Evolutionary conservation across 2,113 vertebrate species (phyloP), one percentile per base, ranked within the genome.

Genomic region (Conger conger): DNA sequence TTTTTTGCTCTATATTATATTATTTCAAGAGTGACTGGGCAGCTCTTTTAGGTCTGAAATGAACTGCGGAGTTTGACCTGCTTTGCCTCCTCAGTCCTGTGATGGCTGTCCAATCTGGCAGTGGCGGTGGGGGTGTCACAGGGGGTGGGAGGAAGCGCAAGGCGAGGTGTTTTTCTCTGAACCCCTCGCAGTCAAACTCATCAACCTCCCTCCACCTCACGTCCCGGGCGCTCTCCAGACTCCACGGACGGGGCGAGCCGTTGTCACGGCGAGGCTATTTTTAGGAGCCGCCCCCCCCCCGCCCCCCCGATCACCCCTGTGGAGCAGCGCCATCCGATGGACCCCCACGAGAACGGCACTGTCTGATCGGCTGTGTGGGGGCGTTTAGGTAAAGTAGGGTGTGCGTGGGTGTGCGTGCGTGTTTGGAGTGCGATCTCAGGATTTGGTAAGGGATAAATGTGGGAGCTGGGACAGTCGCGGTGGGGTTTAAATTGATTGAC

Each of bases 101-200:
- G 27, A 45, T 3, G 27, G 38, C 79, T 33, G 42, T 81, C 79
- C 33, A 81, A 81, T 53, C 79, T 40, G 45, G 53, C 79, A 53
- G 27, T n/a, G 7, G 79, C 42, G 63, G 63, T 27, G 20, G 63
- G n/a, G 23, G 63, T 18, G 17, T 18, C 45, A 15, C 45, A 50
- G 4, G 1, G 45, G 45, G 45, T 20, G 57, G 57, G 82, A 38
- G 83, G 86, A 92, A 91, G 63, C 17, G 86, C 89, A 78, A 79
- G 38, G 80, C 45, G 82, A 89, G 90, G 86, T 85, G 35, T 90
- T 92, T 92, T 88, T 23, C 57, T 79, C 83, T 83, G 91, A 73
- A 90, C 88, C 88, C 88, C 60, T 83, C 68, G 17, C 83, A 2
- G 79, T 89, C 90, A 88, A 97, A 57, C 53, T 57, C 60, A 50